phyloP scores from a whole-genome alignment of 2,888 invertebrate species.

The Ophion ellenae region DNA sequence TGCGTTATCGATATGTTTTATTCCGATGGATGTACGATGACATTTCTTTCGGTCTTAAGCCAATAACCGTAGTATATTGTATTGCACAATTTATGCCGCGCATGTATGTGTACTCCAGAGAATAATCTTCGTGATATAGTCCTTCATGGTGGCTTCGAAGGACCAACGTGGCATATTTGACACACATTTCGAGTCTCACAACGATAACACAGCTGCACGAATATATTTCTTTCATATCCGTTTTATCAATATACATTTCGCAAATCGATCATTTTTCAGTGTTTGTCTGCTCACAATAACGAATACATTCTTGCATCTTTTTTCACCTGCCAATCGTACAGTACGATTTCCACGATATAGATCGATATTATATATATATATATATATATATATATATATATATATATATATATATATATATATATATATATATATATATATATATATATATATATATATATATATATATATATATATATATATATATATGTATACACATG shows the following conservation, averaged over 20 bases:
- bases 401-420: conserved; percentile 15
- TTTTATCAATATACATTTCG: conserved; percentile 18
- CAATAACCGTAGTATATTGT: conserved; percentile 9
- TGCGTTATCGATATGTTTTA: conserved; percentile 43
- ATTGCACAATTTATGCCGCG: conserved; percentile 16
- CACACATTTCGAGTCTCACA: conserved; percentile 36
- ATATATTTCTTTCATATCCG: conserved; percentile 23
- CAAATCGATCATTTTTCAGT: conserved; percentile 32
- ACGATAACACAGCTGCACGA: conserved; percentile 46
- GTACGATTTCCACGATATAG: neutral
- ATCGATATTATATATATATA: conserved; percentile 39
- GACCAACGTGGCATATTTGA: conserved; percentile 29
- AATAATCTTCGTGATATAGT: conserved; percentile 1
- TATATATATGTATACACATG: conserved; percentile 23
- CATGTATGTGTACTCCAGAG: neutral
- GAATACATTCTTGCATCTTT: conserved; percentile 32
- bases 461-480: conserved; percentile 22
- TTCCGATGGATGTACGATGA: conserved; percentile 24
- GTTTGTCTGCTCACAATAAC: conserved; percentile 23
- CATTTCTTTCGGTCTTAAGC: conserved; percentile 11
- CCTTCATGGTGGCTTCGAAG: conserved; percentile 15
- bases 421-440: conserved; percentile 21
- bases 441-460: conserved; percentile 23
- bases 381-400: conserved; percentile 15
- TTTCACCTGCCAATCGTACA: conserved; percentile 12